phyloP scores from a whole-genome alignment of 2,888 invertebrate species.

The Lasioglossum calceatum region DNA sequence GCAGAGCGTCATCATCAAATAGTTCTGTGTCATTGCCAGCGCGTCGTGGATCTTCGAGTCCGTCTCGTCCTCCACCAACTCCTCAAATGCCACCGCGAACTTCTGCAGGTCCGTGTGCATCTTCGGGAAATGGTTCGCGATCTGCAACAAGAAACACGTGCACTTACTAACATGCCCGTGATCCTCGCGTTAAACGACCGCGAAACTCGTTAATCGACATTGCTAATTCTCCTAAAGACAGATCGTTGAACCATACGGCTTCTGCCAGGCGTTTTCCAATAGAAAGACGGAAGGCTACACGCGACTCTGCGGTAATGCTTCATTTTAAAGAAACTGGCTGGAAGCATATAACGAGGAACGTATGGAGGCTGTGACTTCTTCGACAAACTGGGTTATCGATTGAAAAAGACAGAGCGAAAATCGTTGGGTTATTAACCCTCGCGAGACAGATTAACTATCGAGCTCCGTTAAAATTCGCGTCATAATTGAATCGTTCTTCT shows the following conservation, averaged over 20 bases:
- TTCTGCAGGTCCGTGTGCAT: constrained; percentile 86
- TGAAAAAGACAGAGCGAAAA: too few relatives aligned
- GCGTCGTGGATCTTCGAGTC: constrained; percentile 83
- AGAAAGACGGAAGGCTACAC: not conserved
- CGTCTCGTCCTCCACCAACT: constrained; percentile 84
- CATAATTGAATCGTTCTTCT: too few relatives aligned
- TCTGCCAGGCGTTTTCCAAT: not conserved
- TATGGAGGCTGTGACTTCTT: too few relatives aligned
- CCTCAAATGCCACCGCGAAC: constrained; percentile 85
- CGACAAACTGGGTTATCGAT: too few relatives aligned
- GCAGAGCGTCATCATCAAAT: constrained; percentile 85
- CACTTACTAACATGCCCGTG: not conserved
- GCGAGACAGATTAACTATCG: too few relatives aligned
- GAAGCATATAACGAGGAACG: too few relatives aligned
- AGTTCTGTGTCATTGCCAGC: constrained; percentile 79
- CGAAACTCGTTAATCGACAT: not conserved
- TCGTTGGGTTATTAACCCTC: too few relatives aligned
- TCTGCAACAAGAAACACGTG: constrained; percentile 82
- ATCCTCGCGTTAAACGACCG: not conserved
- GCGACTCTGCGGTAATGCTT: not conserved
- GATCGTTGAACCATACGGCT: not conserved
- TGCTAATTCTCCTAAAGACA: not conserved
- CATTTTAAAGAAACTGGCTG: not conserved
- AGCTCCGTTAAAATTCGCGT: too few relatives aligned
- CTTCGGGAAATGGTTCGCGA: constrained; percentile 86